phyloP scores from a whole-genome alignment of 2,113 vertebrate genomes.

The Microtus ochrogaster region DNA sequence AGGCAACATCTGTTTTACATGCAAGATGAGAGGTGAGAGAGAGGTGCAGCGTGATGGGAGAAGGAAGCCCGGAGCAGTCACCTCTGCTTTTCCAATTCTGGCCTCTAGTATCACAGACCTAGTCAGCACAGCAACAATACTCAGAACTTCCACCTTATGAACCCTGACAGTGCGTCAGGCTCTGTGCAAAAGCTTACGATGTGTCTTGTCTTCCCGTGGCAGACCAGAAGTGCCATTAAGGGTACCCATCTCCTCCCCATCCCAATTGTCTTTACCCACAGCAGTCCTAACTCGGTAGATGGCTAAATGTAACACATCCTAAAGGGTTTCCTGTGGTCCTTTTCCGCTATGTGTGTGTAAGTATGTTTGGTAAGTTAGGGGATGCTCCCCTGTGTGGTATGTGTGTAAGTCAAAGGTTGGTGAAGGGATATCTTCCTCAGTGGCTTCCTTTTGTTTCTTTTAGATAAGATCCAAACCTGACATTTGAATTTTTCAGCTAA shows the following conservation, averaged over 20 bases:
- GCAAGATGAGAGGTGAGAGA: background rate
- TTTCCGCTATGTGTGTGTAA: background rate
- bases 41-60: background rate
- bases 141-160: background rate
- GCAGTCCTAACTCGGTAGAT: background rate
- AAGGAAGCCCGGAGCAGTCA: background rate
- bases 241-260: background rate
- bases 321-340: background rate
- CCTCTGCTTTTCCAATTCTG: conserved; percentile 16
- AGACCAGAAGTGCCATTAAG: background rate
- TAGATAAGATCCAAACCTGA: background rate
- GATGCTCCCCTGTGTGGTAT: too few relatives aligned
- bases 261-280: background rate
- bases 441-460: too few relatives aligned
- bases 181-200: background rate
- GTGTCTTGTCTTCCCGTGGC: background rate
- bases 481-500: background rate
- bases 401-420: too few relatives aligned
- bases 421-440: background rate
- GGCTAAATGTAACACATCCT: background rate
- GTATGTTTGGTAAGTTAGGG: background rate
- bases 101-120: background rate
- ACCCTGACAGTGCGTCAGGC: background rate
- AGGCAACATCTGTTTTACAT: conserved; percentile 44
- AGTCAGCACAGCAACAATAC: background rate